A percentile compares a stretch with the other conserved stretches of the same genome.
These are phyloP conservation scores for Prionailurus bengalensis DNA, from an alignment of 2,113 vertebrate genomes.

Conservation along the genomic window DNA sequence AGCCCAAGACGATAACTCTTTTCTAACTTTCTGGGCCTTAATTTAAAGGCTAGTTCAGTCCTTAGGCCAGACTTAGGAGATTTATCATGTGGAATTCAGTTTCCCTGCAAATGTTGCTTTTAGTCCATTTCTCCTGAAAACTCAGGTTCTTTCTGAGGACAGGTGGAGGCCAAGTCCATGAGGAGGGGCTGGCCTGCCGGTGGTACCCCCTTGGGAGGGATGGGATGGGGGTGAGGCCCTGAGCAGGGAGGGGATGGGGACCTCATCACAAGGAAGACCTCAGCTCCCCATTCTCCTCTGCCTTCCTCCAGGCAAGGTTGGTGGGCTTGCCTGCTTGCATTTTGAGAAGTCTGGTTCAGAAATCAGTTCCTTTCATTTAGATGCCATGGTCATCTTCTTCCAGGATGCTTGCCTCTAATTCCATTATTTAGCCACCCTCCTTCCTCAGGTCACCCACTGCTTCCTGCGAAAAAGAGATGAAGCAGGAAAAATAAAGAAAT, in stretches of 20 bases:
- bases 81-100: slow-evolving; percentile 2
- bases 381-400: accelerated
- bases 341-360: neutral
- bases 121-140: neutral
- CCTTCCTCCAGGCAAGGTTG: neutral
- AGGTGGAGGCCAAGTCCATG: accelerated
- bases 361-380: neutral
- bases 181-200: neutral
- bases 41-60: neutral
- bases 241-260: accelerated
- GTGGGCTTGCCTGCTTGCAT: neutral
- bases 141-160: neutral
- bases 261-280: neutral
- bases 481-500: neutral
- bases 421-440: neutral
- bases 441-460: neutral
- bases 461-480: neutral
- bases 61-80: neutral
- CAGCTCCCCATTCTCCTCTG: accelerated
- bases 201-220: accelerated
- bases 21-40: slow-evolving; percentile 61
- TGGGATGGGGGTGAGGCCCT: accelerated
- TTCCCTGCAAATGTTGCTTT: neutral
- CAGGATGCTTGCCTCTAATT: neutral
- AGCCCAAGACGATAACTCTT: neutral